Evolutionary conservation across 2,797 vertebrate genomes (phyloP).

Genomic region (Enoplosus armatus): DNA sequence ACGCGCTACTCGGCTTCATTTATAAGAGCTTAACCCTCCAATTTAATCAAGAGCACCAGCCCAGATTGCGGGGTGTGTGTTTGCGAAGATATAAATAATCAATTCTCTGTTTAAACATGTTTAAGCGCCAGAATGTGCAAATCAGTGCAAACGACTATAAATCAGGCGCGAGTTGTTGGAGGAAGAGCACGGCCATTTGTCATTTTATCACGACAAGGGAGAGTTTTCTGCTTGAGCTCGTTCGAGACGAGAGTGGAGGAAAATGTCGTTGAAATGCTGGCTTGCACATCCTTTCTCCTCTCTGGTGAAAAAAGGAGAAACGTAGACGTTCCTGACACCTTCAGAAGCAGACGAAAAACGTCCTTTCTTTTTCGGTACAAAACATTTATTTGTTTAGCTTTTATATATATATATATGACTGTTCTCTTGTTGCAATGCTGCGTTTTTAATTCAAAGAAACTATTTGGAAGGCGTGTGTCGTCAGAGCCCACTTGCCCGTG

Average conservation of each 20-base stretch:
- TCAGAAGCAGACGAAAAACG: not conserved
- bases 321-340: not conserved
- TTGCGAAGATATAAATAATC: constrained; percentile 65
- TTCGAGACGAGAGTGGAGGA: constrained; percentile 7
- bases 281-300: not conserved
- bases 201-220: constrained; percentile 59
- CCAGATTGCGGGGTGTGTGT: constrained; percentile 23
- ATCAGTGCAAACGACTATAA: constrained; percentile 63
- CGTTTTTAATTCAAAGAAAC: no score
- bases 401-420: no score
- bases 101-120: constrained; percentile 63
- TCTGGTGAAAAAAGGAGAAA: constrained; percentile 5
- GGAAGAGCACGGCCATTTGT: constrained; percentile 52
- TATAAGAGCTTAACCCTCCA: constrained; percentile 43
- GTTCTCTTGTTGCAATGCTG: no score
- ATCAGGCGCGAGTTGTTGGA: constrained; percentile 60
- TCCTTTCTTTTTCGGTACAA: no score
- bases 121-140: constrained; percentile 54
- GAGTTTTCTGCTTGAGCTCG: constrained; percentile 42
- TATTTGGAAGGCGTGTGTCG: no score
- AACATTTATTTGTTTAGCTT: no score
- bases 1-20: constrained; percentile 48
- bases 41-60: constrained; percentile 49
- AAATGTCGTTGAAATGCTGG: constrained; percentile 25
- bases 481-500: not conserved